Evolutionary conservation across 2,888 invertebrate genomes (phyloP), one percentile per base, ranked within the genome.

Genomic region (Muschampia plurimacula): DNA sequence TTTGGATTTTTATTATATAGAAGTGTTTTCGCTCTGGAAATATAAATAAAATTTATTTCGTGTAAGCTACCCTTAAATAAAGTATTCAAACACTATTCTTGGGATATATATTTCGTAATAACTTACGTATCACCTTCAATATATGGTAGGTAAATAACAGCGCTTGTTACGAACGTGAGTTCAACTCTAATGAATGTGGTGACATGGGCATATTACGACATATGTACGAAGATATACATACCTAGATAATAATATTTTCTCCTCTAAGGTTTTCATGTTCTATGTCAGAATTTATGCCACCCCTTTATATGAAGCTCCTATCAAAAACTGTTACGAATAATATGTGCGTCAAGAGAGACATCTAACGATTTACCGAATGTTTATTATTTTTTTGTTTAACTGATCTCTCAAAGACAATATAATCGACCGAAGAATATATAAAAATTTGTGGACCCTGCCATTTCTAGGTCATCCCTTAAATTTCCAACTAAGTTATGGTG

Each of bases 151-250:
- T 52, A 52, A 52, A 52, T 52, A 15, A 15, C 52, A 8, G 7
- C 52, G 52, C 52, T 52, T 15, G 52, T 52, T 52, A 52, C 52
- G 15, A 15, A 52, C 52, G 52, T 52, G 52, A 52, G n/a, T 15
- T 8, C 15, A 52, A 52, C 15, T 52, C 52, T 52, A 52, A 52
- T 15, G 52, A 52, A 5, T 52, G 52, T 15, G 49, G n/a, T 49
- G 52, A 52, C 8, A 8, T 15, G 6, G n/a, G 52, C 52, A 15
- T 15, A 15, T 52, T 5, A n/a, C n/a, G 13, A 49, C 13, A 49
- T 49, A 49, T n/a, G n/a, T 49, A n/a, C 0, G 46, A 13, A 44
- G 2, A 44, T 44, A 9, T 7, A 39, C 4, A 7, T 39, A 7
- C 39, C 39, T 7, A 39, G 39, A 39, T 44, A 44, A 39, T 44